Base-by-base conservation (phyloP, 2,797 vertebrate species). In the Poecilia wingei region DNA sequence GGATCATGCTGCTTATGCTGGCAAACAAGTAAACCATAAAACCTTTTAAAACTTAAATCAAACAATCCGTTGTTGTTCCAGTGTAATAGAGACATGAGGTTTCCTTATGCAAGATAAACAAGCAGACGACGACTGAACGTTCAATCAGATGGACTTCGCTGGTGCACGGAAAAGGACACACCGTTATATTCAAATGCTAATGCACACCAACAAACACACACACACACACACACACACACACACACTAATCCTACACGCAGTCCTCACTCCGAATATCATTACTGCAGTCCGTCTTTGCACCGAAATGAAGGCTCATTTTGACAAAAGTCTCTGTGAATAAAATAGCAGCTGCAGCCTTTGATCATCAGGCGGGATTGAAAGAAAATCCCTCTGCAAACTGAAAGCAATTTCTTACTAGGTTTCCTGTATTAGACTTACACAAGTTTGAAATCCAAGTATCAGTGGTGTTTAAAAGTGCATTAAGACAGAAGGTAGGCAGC, bases 271-370 rank as follows among this genome's bases (percentile, higher is more conserved):
- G 83, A 85, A 82, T 82, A 84, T 89, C 82, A 88, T 89, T 85
- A 89, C 75, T 51, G 74, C 75, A 36, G 75, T 61, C 59, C 71
- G 53, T 55, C 84, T 75, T 47, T 70, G 31, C 80, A 82, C 45
- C 33, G 69, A 69, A 86, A 77, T 78, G 33, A 84, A 80, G 72
- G 75, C 84, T 82, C 57, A 77, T 75, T 88, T 64, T 83, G 51
- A 88, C 75, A 80, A 78, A 84, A 84, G 84, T 82, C 76, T 78
- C 28, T 82, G 36, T 22, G 82, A 80, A 89, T 82, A 76, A 86
- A 88, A 80, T 4, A 68, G 47, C 39, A 2, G 41, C 82, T 80
- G 77, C 66, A 57, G 45, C 76, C 85, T 91, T 90, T 90, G 86
- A 92, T 92, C 86, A 85, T 77, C 59, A 75, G 25, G 57, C 31